Evolutionary conservation across 2,113 vertebrate genomes (phyloP).

Genomic region (Aptenodytes patagonicus): DNA sequence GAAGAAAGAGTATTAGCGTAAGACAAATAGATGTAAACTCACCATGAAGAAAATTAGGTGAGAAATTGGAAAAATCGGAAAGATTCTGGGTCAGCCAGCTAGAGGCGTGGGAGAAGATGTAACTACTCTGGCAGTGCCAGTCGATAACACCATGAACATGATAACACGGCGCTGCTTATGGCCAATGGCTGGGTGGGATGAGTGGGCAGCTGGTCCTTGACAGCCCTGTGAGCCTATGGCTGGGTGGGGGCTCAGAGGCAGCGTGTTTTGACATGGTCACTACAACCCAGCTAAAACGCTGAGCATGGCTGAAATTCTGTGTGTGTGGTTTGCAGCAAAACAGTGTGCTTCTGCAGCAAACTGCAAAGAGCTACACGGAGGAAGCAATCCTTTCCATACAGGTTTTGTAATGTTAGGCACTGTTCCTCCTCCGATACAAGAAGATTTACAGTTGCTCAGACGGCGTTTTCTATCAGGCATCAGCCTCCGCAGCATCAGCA

Average conservation of each 20-base stretch:
- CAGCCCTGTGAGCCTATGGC: fast-evolving
- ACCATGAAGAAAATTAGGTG: background rate
- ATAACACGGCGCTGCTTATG: fast-evolving
- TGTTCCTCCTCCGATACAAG: background rate
- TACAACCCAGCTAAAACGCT: background rate
- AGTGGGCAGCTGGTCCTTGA: background rate
- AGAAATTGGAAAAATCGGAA: background rate
- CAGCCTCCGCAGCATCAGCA: background rate
- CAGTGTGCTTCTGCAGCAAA: background rate
- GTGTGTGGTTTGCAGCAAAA: background rate
- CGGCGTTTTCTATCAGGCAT: fast-evolving
- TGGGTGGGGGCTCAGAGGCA: background rate
- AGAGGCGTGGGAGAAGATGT: background rate
- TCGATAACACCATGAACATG: background rate
- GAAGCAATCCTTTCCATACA: background rate
- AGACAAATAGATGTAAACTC: background rate
- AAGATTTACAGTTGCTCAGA: background rate
- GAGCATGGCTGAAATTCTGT: background rate
- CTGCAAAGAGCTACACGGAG: background rate
- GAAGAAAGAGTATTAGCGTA: background rate
- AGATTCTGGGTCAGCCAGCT: background rate
- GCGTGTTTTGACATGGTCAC: background rate
- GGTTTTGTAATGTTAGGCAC: fast-evolving
- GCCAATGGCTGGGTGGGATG: background rate
- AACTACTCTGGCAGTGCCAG: background rate